phyloP scores from a whole-genome alignment of 2,888 invertebrate species.

The Aphidoletes aphidimyza region DNA sequence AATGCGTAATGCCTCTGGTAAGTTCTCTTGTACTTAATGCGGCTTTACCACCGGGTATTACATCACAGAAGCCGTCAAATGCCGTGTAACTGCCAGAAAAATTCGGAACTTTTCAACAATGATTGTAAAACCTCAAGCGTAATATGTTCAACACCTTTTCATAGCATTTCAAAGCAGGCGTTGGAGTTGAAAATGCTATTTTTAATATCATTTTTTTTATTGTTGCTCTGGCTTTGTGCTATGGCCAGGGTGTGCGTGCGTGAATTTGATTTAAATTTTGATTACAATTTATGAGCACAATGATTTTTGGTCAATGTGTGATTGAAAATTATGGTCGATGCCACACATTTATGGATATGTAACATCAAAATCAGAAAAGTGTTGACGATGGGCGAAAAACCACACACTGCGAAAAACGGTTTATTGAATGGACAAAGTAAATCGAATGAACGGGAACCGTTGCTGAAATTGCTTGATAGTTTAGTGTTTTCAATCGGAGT shows the following conservation, averaged over 20 bases:
- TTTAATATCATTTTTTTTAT: background rate
- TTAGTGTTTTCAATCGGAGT: background rate
- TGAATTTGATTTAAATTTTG: background rate
- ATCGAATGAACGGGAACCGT: too few relatives aligned
- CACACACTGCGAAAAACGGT: background rate
- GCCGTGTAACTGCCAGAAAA: background rate
- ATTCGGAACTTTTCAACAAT: background rate
- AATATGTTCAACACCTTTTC: too few relatives aligned
- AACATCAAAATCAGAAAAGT: background rate
- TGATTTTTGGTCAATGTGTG: background rate
- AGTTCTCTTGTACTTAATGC: background rate
- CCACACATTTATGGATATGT: too few relatives aligned
- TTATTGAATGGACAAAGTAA: conserved; percentile 3
- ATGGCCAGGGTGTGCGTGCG: background rate
- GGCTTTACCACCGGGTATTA: background rate
- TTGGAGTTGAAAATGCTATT: too few relatives aligned
- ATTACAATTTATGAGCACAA: background rate
- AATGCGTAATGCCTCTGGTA: background rate
- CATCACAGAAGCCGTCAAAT: conserved; percentile 20
- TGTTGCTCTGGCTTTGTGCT: too few relatives aligned
- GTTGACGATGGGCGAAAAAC: background rate
- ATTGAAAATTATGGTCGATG: background rate
- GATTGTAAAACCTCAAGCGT: background rate
- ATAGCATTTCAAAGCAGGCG: too few relatives aligned
- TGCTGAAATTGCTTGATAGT: conserved; percentile 33